A percentile compares a stretch with the other conserved stretches of the same genome.
These are phyloP conservation scores for Alethe castanea DNA, from an alignment of 2,113 vertebrate genomes.

Conservation along the genomic window DNA sequence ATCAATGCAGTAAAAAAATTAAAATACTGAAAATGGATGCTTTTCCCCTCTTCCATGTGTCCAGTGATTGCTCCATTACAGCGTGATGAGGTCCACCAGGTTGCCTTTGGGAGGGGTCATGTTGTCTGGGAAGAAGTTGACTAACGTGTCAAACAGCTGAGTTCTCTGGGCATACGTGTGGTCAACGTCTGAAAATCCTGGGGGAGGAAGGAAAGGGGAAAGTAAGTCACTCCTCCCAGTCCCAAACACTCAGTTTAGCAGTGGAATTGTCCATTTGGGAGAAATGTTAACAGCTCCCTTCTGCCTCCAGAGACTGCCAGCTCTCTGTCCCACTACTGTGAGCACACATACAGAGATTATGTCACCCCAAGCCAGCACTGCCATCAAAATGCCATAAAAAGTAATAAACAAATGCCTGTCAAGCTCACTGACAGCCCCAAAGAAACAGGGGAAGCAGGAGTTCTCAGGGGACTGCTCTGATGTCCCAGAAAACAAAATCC, in stretches of 20 bases:
- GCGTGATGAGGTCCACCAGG: constrained; percentile 96
- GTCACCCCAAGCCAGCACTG: not conserved
- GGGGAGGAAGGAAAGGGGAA: not conserved
- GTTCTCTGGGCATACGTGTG: constrained; percentile 97
- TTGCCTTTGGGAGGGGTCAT: constrained; percentile 99
- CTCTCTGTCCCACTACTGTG: fast-evolving
- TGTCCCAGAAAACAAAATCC: constrained; percentile 40
- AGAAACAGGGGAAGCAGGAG: not conserved
- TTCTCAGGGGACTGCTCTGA: not conserved
- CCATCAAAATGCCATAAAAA: constrained; percentile 7
- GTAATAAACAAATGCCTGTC: not conserved
- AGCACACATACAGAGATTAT: not conserved
- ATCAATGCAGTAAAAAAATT: constrained; percentile 67
- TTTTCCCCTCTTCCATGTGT: constrained; percentile 31
- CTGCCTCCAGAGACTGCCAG: not conserved
- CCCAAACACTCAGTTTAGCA: not conserved
- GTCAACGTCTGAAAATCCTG: constrained; percentile 96
- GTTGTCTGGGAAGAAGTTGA: constrained; percentile 99
- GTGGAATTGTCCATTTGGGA: not conserved
- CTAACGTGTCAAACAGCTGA: constrained; percentile 95
- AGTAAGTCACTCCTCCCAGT: not conserved
- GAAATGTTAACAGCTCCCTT: not conserved
- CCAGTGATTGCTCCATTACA: constrained; percentile 75
- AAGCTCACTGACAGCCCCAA: not conserved
- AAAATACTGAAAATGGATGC: constrained; percentile 61